Evolutionary conservation across 1,140 invertebrate species (phyloP).

Genomic region (Habropoda laboriosa): DNA sequence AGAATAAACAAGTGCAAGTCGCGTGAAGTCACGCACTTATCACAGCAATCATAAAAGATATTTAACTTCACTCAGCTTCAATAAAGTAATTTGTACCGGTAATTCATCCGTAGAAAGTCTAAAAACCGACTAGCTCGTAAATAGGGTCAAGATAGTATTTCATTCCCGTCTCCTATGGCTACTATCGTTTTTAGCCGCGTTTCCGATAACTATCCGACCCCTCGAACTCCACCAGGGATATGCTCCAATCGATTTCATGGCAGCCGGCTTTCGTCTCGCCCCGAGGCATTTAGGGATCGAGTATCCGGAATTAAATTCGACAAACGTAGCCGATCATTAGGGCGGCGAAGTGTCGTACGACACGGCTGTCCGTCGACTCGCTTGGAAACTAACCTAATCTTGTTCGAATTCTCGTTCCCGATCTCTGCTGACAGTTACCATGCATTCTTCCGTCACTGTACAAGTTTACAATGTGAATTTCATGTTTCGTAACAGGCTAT

Average conservation of each 20-base stretch:
- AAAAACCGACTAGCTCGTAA: neutral
- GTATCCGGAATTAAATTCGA: constrained; percentile 46
- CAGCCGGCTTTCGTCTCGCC: constrained; percentile 17
- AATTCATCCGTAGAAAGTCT: neutral
- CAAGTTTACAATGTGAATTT: neutral
- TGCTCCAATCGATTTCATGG: constrained; percentile 14
- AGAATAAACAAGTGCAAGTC: too few relatives aligned
- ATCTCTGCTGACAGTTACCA: neutral
- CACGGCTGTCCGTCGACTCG: constrained; percentile 13
- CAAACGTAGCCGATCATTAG: constrained; percentile 57
- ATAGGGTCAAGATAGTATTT: constrained; percentile 48
- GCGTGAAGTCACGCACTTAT: too few relatives aligned
- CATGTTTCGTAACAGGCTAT: neutral
- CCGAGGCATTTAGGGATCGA: constrained; percentile 33
- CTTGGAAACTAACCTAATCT: constrained; percentile 26
- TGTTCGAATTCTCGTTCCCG: neutral
- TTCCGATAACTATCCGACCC: constrained; percentile 15
- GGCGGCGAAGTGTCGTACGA: constrained; percentile 1
- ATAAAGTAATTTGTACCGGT: too few relatives aligned
- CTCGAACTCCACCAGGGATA: neutral
- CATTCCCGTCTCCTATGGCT: neutral
- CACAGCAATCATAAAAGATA: neutral
- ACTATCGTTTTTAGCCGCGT: constrained; percentile 20
- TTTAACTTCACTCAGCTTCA: neutral
- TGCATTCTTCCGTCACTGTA: neutral